These are phyloP conservation scores for Calephelis virginiensis DNA, from an alignment of 1,140 invertebrate species.

Conservation along the genomic window DNA sequence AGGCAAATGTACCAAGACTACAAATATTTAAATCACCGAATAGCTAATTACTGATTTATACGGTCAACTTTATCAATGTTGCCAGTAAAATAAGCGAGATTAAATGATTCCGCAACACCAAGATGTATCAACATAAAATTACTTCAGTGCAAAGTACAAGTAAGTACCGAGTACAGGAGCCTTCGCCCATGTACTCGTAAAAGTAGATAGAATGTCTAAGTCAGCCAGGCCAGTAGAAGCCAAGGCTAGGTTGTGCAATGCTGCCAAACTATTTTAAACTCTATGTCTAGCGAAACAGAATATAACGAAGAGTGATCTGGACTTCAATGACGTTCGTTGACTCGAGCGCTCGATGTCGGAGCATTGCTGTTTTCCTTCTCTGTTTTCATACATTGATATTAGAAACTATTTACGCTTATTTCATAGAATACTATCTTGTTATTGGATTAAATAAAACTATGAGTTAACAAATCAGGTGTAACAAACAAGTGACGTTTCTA, in stretches of 20 bases:
- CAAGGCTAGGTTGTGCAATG: slow-evolving; percentile 69
- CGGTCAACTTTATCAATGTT: no score
- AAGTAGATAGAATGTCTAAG: slow-evolving; percentile 79
- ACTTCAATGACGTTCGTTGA: slow-evolving; percentile 77
- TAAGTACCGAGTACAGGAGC: slow-evolving; percentile 68
- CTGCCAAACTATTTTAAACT: slow-evolving; percentile 40
- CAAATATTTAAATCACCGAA: no score
- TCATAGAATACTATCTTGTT: slow-evolving; percentile 36
- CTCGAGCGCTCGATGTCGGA: slow-evolving; percentile 75
- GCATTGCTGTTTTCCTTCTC: slow-evolving; percentile 77
- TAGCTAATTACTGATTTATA: no score
- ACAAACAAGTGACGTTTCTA: no score
- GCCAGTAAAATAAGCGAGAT: no score
- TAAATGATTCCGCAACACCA: slow-evolving; percentile 10
- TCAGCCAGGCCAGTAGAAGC: slow-evolving; percentile 77
- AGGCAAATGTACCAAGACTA: no score
- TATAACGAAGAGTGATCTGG: slow-evolving; percentile 36
- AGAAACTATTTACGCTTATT: slow-evolving; percentile 65
- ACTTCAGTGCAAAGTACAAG: slow-evolving; percentile 52
- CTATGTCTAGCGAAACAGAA: slow-evolving; percentile 36
- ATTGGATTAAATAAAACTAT: slow-evolving; percentile 25
- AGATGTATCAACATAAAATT: slow-evolving; percentile 52
- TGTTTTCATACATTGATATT: slow-evolving; percentile 70
- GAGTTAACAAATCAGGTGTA: no score
- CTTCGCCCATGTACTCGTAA: slow-evolving; percentile 75